Percentiles rank a stretch among this genome's conserved stretches.
Evolutionary conservation across 2,113 vertebrate species (phyloP).

Genomic region (Ginglymostoma cirratum): DNA sequence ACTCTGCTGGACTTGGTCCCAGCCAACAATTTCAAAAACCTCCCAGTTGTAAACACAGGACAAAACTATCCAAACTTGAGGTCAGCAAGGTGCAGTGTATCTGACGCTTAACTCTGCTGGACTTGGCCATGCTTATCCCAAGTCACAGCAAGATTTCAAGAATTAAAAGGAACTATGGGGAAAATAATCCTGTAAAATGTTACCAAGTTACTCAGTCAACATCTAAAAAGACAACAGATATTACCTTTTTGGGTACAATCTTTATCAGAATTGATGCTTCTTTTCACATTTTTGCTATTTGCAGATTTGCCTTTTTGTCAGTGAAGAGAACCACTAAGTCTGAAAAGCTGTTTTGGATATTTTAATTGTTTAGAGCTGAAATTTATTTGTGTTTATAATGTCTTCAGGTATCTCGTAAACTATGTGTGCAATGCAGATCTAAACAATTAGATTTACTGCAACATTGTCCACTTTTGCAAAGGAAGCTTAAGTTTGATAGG

Average conservation of each 20-base stretch:
- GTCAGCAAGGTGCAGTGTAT: not conserved
- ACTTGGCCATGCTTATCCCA: not conserved
- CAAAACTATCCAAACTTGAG: not conserved
- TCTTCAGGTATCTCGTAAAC: not conserved
- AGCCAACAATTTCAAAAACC: not conserved
- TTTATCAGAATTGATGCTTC: not conserved
- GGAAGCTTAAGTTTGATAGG: not conserved
- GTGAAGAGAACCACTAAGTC: not conserved
- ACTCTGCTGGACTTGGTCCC: not conserved
- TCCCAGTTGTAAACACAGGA: too few species aligned
- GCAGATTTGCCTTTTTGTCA: not conserved
- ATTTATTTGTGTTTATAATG: not conserved
- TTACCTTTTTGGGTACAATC: not conserved
- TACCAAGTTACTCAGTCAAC: not conserved
- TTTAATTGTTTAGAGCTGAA: not conserved
- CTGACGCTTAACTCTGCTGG: not conserved
- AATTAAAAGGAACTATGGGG: not conserved
- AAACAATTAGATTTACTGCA: not conserved
- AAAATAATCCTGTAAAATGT: not conserved
- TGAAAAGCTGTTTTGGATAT: not conserved
- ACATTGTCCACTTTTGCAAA: not conserved
- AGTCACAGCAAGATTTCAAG: not conserved
- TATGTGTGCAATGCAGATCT: not conserved
- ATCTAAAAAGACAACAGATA: not conserved
- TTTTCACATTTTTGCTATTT: not conserved